phyloP scores from a whole-genome alignment of 2,113 vertebrate species.

The Lampris megalopsis region DNA sequence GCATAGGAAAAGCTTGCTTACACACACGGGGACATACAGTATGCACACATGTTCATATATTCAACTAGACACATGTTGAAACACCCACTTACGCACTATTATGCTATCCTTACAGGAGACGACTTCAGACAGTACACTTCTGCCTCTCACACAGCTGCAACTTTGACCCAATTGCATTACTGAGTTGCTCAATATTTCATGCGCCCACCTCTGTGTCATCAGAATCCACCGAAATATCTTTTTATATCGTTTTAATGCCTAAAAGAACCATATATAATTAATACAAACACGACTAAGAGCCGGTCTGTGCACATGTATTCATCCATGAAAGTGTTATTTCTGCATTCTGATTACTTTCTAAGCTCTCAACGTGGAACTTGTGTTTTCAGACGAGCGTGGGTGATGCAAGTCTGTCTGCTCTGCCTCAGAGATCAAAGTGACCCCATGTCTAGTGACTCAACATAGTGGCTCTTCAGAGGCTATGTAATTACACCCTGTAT shows the following conservation, averaged over 20 bases:
- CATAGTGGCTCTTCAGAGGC: slow-evolving; percentile 47
- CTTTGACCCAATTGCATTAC: background rate
- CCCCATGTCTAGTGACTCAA: slow-evolving; percentile 28
- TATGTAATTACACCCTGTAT: slow-evolving; percentile 53
- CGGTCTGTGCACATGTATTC: background rate
- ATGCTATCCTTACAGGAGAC: slow-evolving; percentile 23
- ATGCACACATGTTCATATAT: background rate
- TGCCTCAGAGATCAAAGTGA: slow-evolving; percentile 55
- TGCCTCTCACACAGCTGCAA: background rate
- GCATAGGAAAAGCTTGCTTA: background rate
- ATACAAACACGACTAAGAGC: too few species aligned
- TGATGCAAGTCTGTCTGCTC: slow-evolving; percentile 51
- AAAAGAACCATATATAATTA: too few species aligned
- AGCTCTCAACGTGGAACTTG: slow-evolving; percentile 37
- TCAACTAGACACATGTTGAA: background rate
- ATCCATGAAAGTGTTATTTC: slow-evolving; percentile 40
- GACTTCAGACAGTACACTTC: slow-evolving; percentile 7
- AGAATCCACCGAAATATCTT: too few species aligned
- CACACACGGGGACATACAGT: background rate
- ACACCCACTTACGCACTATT: background rate
- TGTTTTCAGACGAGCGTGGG: slow-evolving; percentile 26
- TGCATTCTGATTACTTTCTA: slow-evolving; percentile 21
- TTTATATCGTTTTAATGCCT: too few species aligned
- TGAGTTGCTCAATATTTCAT: too few species aligned
- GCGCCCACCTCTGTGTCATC: too few species aligned